phyloP scores from a whole-genome alignment of 2,797 vertebrate species.

The Hemitrygon akajei region DNA sequence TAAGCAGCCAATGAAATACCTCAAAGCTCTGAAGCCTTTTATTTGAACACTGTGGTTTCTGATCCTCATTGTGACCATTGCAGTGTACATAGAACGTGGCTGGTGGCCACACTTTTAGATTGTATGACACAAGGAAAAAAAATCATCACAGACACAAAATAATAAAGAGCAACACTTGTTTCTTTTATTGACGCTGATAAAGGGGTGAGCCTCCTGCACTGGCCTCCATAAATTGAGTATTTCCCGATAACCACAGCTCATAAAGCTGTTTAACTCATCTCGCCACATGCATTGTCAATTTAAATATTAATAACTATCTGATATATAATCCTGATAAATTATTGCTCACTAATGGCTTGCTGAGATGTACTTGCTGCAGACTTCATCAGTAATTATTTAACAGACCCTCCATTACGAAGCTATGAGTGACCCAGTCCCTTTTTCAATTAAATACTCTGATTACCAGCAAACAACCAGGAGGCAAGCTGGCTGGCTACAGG shows the following conservation, averaged over 20 bases:
- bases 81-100: neutral
- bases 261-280: constrained; percentile 32
- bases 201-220: neutral
- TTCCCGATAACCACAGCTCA: constrained; percentile 28
- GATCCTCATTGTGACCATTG: neutral
- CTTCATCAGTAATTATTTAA: constrained; percentile 38
- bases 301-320: constrained; percentile 37
- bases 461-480: constrained; percentile 36
- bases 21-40: neutral
- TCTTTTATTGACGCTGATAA: constrained; percentile 22
- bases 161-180: constrained; percentile 29
- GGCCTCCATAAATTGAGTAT: constrained; percentile 31
- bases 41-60: neutral
- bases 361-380: constrained; percentile 26
- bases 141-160: neutral
- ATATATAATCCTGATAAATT: constrained; percentile 37
- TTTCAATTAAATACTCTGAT: constrained; percentile 38
- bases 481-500: constrained; percentile 42
- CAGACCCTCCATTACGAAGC: constrained; percentile 32
- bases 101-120: neutral
- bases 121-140: neutral
- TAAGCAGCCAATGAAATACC: neutral
- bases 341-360: constrained; percentile 36
- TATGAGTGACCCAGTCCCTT: constrained; percentile 12
- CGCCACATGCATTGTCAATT: constrained; percentile 36